Evolutionary conservation across 2,113 vertebrate genomes (phyloP).

Genomic region (Semnornis frantzii): DNA sequence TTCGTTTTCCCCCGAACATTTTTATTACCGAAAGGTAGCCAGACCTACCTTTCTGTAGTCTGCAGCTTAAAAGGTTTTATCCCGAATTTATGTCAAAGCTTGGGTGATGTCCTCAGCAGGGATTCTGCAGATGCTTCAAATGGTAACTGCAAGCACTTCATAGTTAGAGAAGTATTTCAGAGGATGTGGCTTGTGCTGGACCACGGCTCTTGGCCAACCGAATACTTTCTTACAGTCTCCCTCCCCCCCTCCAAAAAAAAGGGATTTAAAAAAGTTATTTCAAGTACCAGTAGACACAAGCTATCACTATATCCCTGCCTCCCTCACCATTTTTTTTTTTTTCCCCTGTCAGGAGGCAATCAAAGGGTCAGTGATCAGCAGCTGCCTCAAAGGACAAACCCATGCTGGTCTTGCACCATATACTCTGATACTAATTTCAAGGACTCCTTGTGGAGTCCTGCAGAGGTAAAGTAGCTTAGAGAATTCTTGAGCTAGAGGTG

Average conservation of each 20-base stretch:
- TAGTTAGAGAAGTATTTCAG: neutral
- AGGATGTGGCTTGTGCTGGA: neutral
- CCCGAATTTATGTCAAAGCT: neutral
- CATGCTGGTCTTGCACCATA: neutral
- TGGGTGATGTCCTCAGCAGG: accelerated
- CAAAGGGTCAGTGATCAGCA: neutral
- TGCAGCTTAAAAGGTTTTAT: neutral
- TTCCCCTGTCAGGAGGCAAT: neutral
- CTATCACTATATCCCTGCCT: neutral
- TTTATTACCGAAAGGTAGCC: neutral
- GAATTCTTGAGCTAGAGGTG: neutral
- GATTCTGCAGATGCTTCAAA: neutral
- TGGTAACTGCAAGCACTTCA: accelerated
- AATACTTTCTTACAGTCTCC: neutral
- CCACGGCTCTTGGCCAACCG: neutral
- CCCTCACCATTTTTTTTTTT: neutral
- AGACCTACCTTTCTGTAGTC: neutral
- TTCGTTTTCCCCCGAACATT: neutral
- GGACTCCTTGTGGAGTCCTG: neutral
- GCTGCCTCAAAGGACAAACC: neutral
- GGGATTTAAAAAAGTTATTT: neutral
- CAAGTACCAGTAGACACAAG: neutral
- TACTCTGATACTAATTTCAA: neutral
- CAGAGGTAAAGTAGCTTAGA: neutral
- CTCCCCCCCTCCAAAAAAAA: neutral